These are phyloP conservation scores for Artemia franciscana DNA, from an alignment of 1,140 invertebrate genomes.

Conservation along the genomic window DNA sequence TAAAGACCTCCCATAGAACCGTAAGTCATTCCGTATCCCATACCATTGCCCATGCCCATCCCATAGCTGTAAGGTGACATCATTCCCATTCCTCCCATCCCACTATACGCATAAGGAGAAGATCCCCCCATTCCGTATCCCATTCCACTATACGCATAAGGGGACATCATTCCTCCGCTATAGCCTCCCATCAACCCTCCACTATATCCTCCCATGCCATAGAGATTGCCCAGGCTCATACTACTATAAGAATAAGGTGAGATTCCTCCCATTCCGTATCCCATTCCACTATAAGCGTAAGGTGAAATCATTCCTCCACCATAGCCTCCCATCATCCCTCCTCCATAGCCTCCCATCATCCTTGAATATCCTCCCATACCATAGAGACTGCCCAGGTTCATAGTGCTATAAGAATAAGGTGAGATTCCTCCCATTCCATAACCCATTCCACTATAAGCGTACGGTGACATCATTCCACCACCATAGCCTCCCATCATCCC, in stretches of 20 bases:
- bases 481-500: background rate
- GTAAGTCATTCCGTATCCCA: background rate
- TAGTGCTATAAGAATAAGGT: background rate
- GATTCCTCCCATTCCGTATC: background rate
- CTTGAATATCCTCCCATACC: background rate
- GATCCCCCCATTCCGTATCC: background rate
- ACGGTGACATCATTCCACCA: background rate
- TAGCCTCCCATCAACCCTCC: background rate
- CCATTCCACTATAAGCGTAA: background rate
- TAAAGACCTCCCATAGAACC: background rate
- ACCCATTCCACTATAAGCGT: background rate
- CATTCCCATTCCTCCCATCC: too few species aligned
- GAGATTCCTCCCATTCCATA: background rate
- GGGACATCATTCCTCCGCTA: background rate
- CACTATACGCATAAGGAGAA: too few species aligned
- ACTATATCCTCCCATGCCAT: background rate
- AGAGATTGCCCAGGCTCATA: background rate
- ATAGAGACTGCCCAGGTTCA: background rate
- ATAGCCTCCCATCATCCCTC: background rate
- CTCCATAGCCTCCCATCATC: background rate
- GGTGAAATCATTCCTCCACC: background rate
- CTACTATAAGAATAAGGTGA: background rate
- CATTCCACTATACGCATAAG: too few species aligned
- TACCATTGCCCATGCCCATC: background rate
- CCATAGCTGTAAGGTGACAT: too few species aligned